Evolutionary conservation across 2,113 vertebrate species (phyloP).

Genomic region (Embiotoca jacksoni): DNA sequence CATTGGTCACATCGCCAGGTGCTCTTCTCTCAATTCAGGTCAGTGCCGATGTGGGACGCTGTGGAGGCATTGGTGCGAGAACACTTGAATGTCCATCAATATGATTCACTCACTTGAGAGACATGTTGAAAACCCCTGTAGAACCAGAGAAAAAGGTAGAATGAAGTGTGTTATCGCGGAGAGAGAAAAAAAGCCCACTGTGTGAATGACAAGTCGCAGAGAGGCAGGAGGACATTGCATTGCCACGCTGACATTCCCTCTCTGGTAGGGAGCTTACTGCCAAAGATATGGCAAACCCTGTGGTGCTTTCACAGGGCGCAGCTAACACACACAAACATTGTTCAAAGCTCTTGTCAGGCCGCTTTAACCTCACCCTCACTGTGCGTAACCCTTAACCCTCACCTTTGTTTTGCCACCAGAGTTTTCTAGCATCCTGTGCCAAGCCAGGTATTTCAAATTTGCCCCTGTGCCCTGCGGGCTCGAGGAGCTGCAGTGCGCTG

Average conservation of each 20-base stretch:
- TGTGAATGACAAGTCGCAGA: conserved; percentile 72
- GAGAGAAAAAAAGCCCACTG: conserved; percentile 31
- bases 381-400: conserved; percentile 48
- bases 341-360: conserved; percentile 68
- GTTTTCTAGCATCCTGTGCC: conserved; percentile 47
- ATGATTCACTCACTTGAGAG: conserved; percentile 57
- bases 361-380: conserved; percentile 69
- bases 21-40: conserved; percentile 70
- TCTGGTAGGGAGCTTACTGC: conserved; percentile 57
- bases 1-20: conserved; percentile 62
- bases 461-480: conserved; percentile 49
- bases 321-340: conserved; percentile 51
- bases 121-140: conserved; percentile 55
- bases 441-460: conserved; percentile 62
- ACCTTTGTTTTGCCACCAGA: conserved; percentile 64
- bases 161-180: conserved; percentile 52
- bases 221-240: conserved; percentile 64
- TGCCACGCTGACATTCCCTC: conserved; percentile 67
- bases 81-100: conserved; percentile 61
- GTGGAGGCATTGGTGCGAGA: conserved; percentile 45
- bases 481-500: conserved; percentile 13
- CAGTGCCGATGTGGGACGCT: conserved; percentile 53
- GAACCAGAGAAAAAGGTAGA: conserved; percentile 46
- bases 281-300: conserved; percentile 64
- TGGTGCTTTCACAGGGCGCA: conserved; percentile 51